phyloP scores from a whole-genome alignment of 2,888 invertebrate species.

The Erebia palarica region DNA sequence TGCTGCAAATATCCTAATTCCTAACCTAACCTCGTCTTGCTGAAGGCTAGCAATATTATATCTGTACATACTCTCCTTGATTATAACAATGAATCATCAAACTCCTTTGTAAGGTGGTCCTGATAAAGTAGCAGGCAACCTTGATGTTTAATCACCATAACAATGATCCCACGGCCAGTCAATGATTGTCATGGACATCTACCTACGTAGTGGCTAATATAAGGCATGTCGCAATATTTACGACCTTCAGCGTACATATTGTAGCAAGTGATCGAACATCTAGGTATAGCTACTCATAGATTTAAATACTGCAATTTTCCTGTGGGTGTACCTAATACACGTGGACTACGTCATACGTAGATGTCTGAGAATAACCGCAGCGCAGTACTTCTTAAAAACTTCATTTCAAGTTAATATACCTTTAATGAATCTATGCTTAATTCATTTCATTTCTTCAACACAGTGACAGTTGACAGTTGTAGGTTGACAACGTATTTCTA shows the following conservation, averaged over 20 bases:
- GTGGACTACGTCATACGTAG: not conserved
- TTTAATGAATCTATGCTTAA: too few relatives aligned
- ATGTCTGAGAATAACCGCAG: too few relatives aligned
- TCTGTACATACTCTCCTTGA: not conserved
- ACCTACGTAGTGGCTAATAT: slow-evolving; percentile 7
- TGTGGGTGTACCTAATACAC: not conserved
- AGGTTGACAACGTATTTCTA: too few relatives aligned
- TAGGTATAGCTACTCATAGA: not conserved
- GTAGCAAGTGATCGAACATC: not conserved
- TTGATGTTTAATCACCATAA: slow-evolving; percentile 48
- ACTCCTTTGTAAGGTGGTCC: slow-evolving; percentile 5
- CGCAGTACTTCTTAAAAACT: too few relatives aligned
- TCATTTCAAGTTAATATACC: too few relatives aligned
- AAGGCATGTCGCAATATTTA: slow-evolving; percentile 17
- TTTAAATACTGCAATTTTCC: slow-evolving; percentile 14
- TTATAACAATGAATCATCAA: not conserved
- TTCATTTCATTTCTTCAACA: too few relatives aligned
- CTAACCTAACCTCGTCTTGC: not conserved
- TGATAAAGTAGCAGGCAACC: slow-evolving; percentile 41
- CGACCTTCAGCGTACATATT: slow-evolving; percentile 21
- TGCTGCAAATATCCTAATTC: too few relatives aligned
- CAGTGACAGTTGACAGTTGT: too few relatives aligned
- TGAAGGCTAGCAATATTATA: not conserved
- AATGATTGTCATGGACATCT: slow-evolving; percentile 38
- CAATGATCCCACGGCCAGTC: slow-evolving; percentile 48